phyloP scores from a whole-genome alignment of 2,888 invertebrate genomes.

The Panopea generosa region DNA sequence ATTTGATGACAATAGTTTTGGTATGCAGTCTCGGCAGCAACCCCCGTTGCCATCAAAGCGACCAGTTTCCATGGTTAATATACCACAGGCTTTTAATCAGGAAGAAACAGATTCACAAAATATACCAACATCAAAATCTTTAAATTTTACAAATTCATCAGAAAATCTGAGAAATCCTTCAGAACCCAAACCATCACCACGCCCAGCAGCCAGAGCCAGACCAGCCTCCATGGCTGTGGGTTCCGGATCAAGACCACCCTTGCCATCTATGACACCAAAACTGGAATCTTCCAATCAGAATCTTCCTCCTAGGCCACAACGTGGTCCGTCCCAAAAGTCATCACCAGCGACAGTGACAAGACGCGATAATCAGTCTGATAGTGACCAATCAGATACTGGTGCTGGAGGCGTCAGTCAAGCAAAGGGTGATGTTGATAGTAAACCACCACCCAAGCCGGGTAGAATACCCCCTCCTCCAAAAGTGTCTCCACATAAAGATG shows the following conservation, averaged over 20 bases:
- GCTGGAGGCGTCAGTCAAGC: conserved; percentile 4
- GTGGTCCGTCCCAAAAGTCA: conserved; percentile 5
- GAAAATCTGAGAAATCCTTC: neutral
- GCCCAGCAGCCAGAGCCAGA: conserved; percentile 54
- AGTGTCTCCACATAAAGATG: conserved; percentile 19
- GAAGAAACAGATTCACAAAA: conserved; percentile 20
- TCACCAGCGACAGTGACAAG: neutral
- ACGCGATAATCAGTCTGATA: conserved; percentile 6
- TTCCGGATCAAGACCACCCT: conserved; percentile 36
- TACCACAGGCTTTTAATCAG: conserved; percentile 40
- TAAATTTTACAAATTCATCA: conserved; percentile 17
- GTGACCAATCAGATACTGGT: neutral
- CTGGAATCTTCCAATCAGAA: neutral
- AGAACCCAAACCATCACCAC: conserved; percentile 18
- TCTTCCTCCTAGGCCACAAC: conserved; percentile 12
- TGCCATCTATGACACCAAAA: conserved; percentile 20
- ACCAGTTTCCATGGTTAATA: conserved; percentile 67
- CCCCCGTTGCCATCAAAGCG: conserved; percentile 63
- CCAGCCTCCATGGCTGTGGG: conserved; percentile 53
- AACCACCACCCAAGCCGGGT: conserved; percentile 30
- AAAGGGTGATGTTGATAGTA: neutral
- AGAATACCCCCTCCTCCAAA: conserved; percentile 29
- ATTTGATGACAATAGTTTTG: conserved; percentile 32
- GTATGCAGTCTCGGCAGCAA: conserved; percentile 21
- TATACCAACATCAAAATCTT: neutral